These are phyloP conservation scores for Sthenelais limicola DNA, from an alignment of 2,888 invertebrate genomes.

Conservation along the genomic window DNA sequence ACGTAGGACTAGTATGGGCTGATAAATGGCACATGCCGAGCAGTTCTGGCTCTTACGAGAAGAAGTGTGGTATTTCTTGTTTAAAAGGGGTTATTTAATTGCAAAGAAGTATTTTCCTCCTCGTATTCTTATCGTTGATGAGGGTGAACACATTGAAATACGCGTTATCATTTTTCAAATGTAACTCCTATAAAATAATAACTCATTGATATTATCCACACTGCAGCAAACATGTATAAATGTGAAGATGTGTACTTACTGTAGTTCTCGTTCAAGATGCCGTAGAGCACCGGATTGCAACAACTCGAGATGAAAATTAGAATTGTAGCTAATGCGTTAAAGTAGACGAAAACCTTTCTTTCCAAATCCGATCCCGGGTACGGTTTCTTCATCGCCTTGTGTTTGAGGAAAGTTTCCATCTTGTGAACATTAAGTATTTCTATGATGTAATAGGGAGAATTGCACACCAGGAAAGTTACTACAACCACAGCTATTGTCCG, in stretches of 20 bases:
- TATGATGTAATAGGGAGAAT: constrained; percentile 47
- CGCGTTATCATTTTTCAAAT: too few relatives aligned
- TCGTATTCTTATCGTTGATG: too few relatives aligned
- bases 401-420: not conserved
- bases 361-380: not conserved
- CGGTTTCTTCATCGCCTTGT: not conserved
- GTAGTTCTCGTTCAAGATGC: constrained; percentile 50
- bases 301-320: constrained; percentile 48
- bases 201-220: too few relatives aligned
- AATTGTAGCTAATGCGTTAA: constrained; percentile 41
- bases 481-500: constrained; percentile 48
- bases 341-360: constrained; percentile 28
- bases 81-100: too few relatives aligned
- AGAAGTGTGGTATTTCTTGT: too few relatives aligned
- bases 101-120: too few relatives aligned
- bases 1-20: too few relatives aligned
- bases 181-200: too few relatives aligned
- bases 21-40: too few relatives aligned
- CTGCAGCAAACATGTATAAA: too few relatives aligned
- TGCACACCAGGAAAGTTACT: constrained; percentile 46
- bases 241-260: constrained; percentile 45
- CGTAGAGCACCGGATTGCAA: constrained; percentile 50
- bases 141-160: too few relatives aligned
- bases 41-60: too few relatives aligned
- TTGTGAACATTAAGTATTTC: constrained; percentile 41